Evolutionary conservation across 2,888 invertebrate species (phyloP), one percentile per base, ranked within the genome.

Genomic region (Ennomos fuscantarius): DNA sequence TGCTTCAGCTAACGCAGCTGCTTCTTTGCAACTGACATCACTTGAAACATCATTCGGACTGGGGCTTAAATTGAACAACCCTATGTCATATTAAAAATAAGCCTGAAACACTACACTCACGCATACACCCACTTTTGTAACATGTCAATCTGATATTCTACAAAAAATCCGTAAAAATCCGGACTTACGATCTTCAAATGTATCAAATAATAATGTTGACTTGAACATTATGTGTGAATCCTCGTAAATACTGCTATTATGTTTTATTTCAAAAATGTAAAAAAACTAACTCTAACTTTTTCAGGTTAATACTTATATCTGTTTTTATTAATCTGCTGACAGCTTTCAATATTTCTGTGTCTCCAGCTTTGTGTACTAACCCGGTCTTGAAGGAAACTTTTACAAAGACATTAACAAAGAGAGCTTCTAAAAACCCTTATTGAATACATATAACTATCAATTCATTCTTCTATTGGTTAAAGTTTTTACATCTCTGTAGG

Each of bases 1-100:
- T 76, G 89, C 89, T 90, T 90, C 60, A 64, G 87, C 89, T 88
- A 78, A 86, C 79, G 87, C 87, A 79, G 84, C 81, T 75, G 89
- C 89, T 89, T 89, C 50, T 84, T 83, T 68, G 85, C 85, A 79
- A 79, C 58, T 63, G 68, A 66, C 63, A 48, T 69, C 76, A 76
- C 72, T 59, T 58, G 35, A 42, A 58, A 63, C 45, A 70, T 63
- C 60, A 55, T 55, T 12, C 31, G 9, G 34, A 47, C 60, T 68
- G 61, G 63, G 69, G 65, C 24, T 65, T 67, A 9, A 49, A 61
- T 52, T 63, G 55, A n/a, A 54, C 59, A 64, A 66, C 64, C 54
- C 10, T 55, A 49, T 13, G 63, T 69, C 39, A 35, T 55, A 47
- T 40, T 63, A 56, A 62, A 58, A 47, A 62, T 55, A 64, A 63